A percentile compares a stretch with the other conserved stretches of the same genome.
phyloP scores from a whole-genome alignment of 2,113 vertebrate species.

The Columbina picui region DNA sequence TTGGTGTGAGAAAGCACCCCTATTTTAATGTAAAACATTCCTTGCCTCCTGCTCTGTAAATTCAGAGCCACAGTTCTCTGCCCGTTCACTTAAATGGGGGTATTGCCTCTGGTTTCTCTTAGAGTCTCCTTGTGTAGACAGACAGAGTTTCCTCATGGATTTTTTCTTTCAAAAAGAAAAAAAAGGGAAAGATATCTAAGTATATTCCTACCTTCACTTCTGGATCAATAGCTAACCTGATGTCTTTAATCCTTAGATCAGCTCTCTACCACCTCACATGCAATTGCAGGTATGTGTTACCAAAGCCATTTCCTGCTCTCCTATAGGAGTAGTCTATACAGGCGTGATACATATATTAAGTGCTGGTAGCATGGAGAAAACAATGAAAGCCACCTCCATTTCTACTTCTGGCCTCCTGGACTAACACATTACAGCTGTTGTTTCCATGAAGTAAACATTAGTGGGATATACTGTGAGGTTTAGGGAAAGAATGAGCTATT shows the following conservation, averaged over 20 bases:
- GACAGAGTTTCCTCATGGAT: not conserved
- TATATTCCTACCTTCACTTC: not conserved
- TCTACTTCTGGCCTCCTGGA: not conserved
- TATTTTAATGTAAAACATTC: not conserved
- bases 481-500: not conserved
- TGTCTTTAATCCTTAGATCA: not conserved
- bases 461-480: not conserved
- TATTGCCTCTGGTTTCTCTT: not conserved
- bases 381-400: not conserved
- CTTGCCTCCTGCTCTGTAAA: not conserved
- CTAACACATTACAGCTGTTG: not conserved
- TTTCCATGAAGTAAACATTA: not conserved
- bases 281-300: not conserved
- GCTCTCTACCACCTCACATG: not conserved
- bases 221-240: not conserved
- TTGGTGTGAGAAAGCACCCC: not conserved
- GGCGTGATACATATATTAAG: not conserved
- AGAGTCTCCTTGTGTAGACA: not conserved
- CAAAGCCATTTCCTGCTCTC: not conserved
- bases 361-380: not conserved
- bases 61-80: not conserved
- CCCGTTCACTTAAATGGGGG: not conserved
- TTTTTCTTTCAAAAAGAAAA: not conserved
- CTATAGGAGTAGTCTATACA: not conserved
- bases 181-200: not conserved